A percentile compares a stretch with the other conserved stretches of the same genome.
These are phyloP conservation scores for Drepana falcataria DNA, from an alignment of 2,888 invertebrate species.

Conservation along the genomic window DNA sequence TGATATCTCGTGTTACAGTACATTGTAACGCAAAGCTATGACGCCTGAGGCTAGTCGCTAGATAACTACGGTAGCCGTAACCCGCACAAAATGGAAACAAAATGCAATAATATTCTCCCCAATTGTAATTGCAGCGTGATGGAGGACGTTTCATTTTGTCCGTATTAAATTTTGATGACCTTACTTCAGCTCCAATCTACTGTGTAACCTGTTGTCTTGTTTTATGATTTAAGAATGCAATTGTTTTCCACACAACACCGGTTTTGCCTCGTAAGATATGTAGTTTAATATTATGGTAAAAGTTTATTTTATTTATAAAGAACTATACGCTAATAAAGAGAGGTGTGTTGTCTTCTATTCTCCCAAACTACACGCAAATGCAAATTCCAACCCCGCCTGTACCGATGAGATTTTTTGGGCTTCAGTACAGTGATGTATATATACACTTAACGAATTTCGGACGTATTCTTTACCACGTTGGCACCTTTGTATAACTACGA, in stretches of 20 bases:
- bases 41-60: slow-evolving; percentile 33
- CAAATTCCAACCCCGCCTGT: too few species aligned
- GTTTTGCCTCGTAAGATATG: not conserved
- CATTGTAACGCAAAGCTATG: slow-evolving; percentile 24
- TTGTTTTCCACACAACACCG: not conserved
- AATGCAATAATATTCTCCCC: slow-evolving; percentile 45
- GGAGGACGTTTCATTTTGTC: slow-evolving; percentile 23
- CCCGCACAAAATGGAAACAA: slow-evolving; percentile 47
- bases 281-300: too few species aligned
- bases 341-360: too few species aligned
- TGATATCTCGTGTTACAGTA: slow-evolving; percentile 14
- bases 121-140: slow-evolving; percentile 39
- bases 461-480: too few species aligned
- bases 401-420: too few species aligned
- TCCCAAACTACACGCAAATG: too few species aligned
- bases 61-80: slow-evolving; percentile 36
- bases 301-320: too few species aligned
- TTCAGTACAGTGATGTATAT: too few species aligned
- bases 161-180: slow-evolving; percentile 22
- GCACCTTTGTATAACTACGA: too few species aligned
- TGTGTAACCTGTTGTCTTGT: not conserved
- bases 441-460: too few species aligned
- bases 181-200: slow-evolving; percentile 7
- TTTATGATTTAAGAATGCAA: not conserved
- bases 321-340: too few species aligned